These are phyloP conservation scores for Rhamphomyia laevipes DNA, from an alignment of 2,888 invertebrate genomes.

Conservation along the genomic window DNA sequence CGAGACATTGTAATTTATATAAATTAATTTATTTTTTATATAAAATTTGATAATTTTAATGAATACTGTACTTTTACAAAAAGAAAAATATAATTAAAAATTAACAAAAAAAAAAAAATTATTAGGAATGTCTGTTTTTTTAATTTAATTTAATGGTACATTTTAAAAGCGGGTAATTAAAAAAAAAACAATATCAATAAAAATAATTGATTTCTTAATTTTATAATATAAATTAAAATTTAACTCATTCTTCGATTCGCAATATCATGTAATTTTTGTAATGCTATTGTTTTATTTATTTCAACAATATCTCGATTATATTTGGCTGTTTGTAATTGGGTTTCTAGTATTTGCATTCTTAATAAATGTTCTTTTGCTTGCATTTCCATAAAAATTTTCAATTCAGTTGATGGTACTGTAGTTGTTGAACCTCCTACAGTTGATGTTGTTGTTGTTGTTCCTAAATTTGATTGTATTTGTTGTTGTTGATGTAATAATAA, in stretches of 20 bases:
- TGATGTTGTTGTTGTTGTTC: constrained; percentile 1
- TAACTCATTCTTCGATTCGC: constrained; percentile 32
- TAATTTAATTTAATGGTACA: no score
- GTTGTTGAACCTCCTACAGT: constrained; percentile 6
- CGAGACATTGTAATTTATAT: no score
- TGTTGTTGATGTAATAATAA: constrained; percentile 8
- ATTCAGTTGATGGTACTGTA: constrained; percentile 19
- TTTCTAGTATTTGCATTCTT: constrained; percentile 37
- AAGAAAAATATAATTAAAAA: no score
- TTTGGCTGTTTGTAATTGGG: constrained; percentile 37
- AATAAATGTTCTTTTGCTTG: constrained; percentile 37
- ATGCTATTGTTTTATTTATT: constrained; percentile 48
- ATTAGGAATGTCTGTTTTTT: no score
- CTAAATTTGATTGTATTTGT: constrained; percentile 4
- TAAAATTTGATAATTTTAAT: no score
- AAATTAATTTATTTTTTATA: no score
- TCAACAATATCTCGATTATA: constrained; percentile 45
- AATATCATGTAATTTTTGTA: constrained; percentile 43
- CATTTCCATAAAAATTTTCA: constrained; percentile 36
- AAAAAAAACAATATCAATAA: no score
- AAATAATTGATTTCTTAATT: no score
- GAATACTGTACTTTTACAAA: no score
- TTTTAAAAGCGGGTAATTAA: no score
- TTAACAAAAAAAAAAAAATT: no score
- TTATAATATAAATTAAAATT: constrained; percentile 12